Evolutionary conservation across 2,113 vertebrate genomes (phyloP).

Genomic region (Toxotes jaculatrix): DNA sequence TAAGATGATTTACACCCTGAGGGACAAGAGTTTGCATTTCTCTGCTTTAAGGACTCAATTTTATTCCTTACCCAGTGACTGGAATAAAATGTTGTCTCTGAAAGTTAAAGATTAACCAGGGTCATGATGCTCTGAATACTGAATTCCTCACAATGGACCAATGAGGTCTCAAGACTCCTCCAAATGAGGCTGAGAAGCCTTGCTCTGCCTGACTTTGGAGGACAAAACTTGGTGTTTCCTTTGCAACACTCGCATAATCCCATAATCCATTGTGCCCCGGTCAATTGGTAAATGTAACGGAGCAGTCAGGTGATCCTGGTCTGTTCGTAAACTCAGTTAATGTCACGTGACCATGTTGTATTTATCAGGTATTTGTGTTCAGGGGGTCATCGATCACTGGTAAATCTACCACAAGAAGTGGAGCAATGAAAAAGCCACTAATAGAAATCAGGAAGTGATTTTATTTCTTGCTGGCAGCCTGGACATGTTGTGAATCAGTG

Average conservation of each 20-base stretch:
- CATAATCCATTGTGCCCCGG: not conserved
- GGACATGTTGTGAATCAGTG: too few relatives aligned
- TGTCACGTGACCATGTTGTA: not conserved
- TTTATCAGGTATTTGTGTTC: not conserved
- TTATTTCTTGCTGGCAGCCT: too few relatives aligned
- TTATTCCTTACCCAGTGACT: not conserved
- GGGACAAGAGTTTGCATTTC: not conserved
- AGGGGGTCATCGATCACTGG: slow-evolving; percentile 14
- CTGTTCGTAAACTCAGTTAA: not conserved
- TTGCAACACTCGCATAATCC: not conserved
- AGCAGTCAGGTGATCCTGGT: not conserved
- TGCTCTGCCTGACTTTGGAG: not conserved
- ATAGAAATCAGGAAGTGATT: not conserved
- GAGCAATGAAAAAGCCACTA: not conserved
- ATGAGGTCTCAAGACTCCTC: not conserved
- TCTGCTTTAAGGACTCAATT: slow-evolving; percentile 4
- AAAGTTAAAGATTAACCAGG: not conserved
- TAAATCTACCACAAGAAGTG: slow-evolving; percentile 1
- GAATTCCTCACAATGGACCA: too few relatives aligned
- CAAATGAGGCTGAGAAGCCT: not conserved
- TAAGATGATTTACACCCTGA: slow-evolving; percentile 17
- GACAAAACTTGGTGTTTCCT: not conserved
- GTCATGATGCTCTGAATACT: too few relatives aligned
- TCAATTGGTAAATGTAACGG: not conserved
- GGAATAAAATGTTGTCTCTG: not conserved